Percentiles rank a stretch among this genome's conserved stretches.
phyloP scores from a whole-genome alignment of 2,888 invertebrate genomes.

The Pseudococcus longispinus region DNA sequence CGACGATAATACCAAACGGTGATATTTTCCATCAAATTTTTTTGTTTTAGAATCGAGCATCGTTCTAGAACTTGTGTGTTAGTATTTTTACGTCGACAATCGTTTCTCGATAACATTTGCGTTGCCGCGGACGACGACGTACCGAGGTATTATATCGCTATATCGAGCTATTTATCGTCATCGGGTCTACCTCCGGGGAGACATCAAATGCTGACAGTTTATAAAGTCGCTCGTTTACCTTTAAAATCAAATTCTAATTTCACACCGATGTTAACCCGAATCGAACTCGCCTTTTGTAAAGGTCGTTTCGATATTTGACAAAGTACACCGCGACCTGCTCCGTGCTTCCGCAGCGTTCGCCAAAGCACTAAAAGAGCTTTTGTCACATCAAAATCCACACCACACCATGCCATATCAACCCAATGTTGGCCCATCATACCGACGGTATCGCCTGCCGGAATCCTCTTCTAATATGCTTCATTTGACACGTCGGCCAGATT shows the following conservation, averaged over 20 bases:
- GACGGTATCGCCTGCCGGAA: neutral
- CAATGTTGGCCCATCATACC: neutral
- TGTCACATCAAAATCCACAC: neutral
- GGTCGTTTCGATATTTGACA: conserved; percentile 24
- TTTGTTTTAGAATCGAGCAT: no score
- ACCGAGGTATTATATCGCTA: neutral
- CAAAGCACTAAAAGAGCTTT: neutral
- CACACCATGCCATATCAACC: neutral
- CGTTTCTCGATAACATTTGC: neutral
- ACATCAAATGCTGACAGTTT: conserved; percentile 28
- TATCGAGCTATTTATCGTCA: conserved; percentile 18
- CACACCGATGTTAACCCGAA: conserved; percentile 28
- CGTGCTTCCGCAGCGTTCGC: neutral
- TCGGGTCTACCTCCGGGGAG: conserved; percentile 24
- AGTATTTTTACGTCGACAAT: neutral
- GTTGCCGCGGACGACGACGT: neutral
- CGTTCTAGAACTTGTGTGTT: no score
- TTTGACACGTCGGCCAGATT: conserved; percentile 4
- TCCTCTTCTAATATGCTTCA: neutral
- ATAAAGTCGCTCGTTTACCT: conserved; percentile 34
- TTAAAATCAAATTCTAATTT: conserved; percentile 28
- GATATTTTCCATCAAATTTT: neutral
- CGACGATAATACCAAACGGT: neutral
- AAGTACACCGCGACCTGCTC: neutral
- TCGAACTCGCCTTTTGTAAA: neutral